phyloP scores from a whole-genome alignment of 2,113 vertebrate species.

The Bufo gargarizans region DNA sequence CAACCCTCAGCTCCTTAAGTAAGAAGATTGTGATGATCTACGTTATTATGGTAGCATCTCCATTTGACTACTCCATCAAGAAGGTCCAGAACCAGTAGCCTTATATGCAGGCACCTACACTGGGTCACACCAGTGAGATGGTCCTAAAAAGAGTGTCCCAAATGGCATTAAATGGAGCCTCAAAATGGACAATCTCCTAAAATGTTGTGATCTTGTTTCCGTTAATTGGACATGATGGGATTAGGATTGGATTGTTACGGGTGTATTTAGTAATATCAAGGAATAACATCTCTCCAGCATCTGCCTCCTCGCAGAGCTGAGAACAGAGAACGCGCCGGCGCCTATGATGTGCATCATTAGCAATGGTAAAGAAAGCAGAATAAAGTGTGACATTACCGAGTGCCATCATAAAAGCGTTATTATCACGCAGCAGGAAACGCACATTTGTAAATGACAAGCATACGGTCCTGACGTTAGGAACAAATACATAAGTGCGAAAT shows the following conservation, averaged over 20 bases:
- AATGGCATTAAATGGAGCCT: background rate
- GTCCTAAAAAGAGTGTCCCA: background rate
- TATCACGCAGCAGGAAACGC: background rate
- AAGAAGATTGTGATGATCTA: too few relatives aligned
- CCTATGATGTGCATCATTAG: slow-evolving; percentile 35
- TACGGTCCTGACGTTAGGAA: background rate
- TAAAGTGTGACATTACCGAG: background rate
- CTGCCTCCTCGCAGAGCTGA: background rate
- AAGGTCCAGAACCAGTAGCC: background rate
- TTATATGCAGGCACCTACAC: background rate
- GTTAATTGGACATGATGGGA: background rate
- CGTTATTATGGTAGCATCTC: too few relatives aligned
- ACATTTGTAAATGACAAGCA: slow-evolving; percentile 19
- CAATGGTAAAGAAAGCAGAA: slow-evolving; percentile 33
- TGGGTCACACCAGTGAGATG: background rate
- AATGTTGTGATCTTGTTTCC: background rate
- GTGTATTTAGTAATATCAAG: background rate
- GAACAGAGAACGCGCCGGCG: slow-evolving; percentile 1
- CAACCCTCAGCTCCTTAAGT: too few relatives aligned
- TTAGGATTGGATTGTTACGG: background rate
- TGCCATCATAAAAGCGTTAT: slow-evolving; percentile 23
- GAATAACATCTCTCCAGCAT: background rate
- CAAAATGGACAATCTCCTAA: background rate
- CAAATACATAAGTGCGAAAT: background rate
- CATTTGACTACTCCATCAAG: background rate